These are phyloP conservation scores for Fratercula arctica DNA, from an alignment of 2,797 vertebrate species.

Conservation along the genomic window DNA sequence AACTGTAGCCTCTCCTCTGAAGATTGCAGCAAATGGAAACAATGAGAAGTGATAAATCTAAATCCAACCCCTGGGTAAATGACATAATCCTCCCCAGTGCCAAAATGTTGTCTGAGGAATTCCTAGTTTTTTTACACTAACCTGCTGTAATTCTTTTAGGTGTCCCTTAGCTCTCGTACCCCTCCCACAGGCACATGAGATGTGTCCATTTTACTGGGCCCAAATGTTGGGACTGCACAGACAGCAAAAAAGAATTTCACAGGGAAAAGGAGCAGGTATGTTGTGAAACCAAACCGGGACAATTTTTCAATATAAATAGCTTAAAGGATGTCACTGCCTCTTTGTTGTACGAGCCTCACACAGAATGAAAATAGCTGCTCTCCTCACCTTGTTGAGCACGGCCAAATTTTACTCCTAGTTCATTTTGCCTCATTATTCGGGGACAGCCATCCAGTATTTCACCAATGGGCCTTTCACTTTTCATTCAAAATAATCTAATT, in stretches of 20 bases:
- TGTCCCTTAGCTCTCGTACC: conserved; percentile 19
- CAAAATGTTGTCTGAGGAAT: conserved; percentile 33
- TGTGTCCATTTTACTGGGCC: neutral
- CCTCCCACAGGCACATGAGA: neutral
- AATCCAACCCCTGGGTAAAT: conserved; percentile 26
- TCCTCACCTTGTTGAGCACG: neutral
- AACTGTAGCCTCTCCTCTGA: neutral
- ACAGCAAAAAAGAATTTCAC: neutral
- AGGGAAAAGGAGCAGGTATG: neutral
- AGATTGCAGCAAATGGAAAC: conserved; percentile 57
- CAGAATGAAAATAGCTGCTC: neutral
- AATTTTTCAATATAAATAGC: neutral
- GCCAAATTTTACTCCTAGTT: neutral
- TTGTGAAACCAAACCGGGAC: neutral
- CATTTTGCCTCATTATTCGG: neutral
- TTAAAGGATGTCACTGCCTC: neutral
- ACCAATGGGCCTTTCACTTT: neutral
- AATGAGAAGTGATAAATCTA: conserved; percentile 45
- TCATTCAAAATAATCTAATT: neutral
- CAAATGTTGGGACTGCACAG: neutral
- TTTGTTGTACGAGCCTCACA: neutral
- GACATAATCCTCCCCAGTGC: conserved; percentile 35
- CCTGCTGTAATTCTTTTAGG: conserved; percentile 35
- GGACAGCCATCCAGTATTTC: neutral
- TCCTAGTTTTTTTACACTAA: conserved; percentile 31